phyloP scores from a whole-genome alignment of 53 echinoderm and acorn worm species.

The Zoroaster sp. region DNA sequence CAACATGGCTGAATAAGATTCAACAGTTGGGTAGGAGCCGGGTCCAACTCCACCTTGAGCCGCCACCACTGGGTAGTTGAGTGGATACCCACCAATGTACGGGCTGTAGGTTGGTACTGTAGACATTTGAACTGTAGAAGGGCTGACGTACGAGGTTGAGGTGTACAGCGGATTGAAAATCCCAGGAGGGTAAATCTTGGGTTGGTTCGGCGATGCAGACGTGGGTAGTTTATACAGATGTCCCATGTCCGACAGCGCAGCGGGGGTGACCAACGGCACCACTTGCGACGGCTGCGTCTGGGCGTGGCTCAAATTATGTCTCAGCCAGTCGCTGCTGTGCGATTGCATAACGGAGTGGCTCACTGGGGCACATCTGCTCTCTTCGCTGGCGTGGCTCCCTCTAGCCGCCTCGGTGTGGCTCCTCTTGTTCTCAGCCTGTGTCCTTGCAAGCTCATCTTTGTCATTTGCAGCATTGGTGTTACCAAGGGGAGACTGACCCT shows the following conservation, averaged over 20 bases:
- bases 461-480: not conserved
- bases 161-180: slow-evolving; percentile 26
- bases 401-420: not conserved
- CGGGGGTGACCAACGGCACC: slow-evolving; percentile 31
- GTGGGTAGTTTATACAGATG: slow-evolving; percentile 42
- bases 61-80: slow-evolving; percentile 35
- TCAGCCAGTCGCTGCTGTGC: slow-evolving; percentile 21
- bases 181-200: slow-evolving; percentile 29
- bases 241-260: slow-evolving; percentile 33
- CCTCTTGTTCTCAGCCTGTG: not conserved
- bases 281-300: not conserved
- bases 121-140: slow-evolving; percentile 32
- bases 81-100: slow-evolving; percentile 25
- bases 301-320: not conserved
- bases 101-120: slow-evolving; percentile 53
- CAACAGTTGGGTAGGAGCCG: slow-evolving; percentile 68
- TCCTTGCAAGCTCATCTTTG: not conserved
- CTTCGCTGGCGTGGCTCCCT: not conserved
- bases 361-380: not conserved
- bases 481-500: not conserved
- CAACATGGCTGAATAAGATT: slow-evolving; percentile 95
- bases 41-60: slow-evolving; percentile 31
- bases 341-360: not conserved
- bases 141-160: slow-evolving; percentile 25
- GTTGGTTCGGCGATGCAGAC: not conserved